Base-by-base conservation (phyloP, 2,113 vertebrate genomes). In the Phaetusa simplex region DNA sequence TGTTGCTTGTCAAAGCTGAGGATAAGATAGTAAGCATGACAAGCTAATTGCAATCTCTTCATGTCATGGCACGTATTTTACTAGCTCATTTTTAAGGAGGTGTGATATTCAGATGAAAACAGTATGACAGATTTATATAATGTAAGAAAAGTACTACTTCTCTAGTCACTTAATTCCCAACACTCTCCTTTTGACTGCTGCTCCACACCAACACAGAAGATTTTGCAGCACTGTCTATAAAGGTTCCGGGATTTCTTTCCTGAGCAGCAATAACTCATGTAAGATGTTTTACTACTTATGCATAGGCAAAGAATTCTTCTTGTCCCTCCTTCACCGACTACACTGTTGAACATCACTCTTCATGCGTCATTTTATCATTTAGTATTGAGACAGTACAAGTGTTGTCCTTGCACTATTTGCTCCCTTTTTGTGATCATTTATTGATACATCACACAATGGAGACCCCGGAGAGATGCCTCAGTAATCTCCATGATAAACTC, bases 281-380 rank as follows among this genome's bases (percentile, higher is more conserved):
- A 29, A 61, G 24, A 66, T 6, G 27, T 53, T 64, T 64, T 13
- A 70, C 4, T 49, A 43, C 20, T 82, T 71, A 67, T 1, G 11
- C 24, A 58, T 0, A 59, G 40, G 29, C 20, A 47, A 42, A 45
- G 20, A 45, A 74, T 50, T 29, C 29, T 52, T 82, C 30, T 40
- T 18, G 12, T 62, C 12, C 3, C 42, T 76, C 55, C 26, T 14
- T 45, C 69, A 29, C 21, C 3, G 5, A 24, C 50, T 61, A 15
- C 8, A 19, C 12, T 27, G 15, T 0, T 62, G 23, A 79, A 67
- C 34, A 20, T 6, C 9, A 8, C 0, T 1, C 21, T 71, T 76
- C 58, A 30, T 3, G 5, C 0, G 2, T 4, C 36, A 38, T 12
- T 86, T 61, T 61, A 61, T 70, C 15, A 58, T 40, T 73, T 13